Evolutionary conservation across 2,113 vertebrate genomes (phyloP).

Genomic region (Sporophila hypoxantha): DNA sequence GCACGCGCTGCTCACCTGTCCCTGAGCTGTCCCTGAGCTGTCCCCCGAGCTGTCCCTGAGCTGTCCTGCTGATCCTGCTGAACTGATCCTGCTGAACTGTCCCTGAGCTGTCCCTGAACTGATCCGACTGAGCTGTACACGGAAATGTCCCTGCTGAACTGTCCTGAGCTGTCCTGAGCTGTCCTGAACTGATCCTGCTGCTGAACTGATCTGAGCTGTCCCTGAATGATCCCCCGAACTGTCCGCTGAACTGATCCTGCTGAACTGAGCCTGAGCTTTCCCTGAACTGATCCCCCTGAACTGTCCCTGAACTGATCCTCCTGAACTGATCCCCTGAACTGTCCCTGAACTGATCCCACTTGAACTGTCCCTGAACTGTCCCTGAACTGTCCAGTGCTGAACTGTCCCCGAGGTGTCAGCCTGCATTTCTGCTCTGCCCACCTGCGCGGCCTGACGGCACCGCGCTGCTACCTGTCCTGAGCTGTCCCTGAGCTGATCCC

Average conservation of each 20-base stretch:
- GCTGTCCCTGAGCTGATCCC: not conserved
- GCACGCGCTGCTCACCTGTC: not conserved
- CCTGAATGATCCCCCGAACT: too few species aligned
- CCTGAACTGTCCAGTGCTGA: not conserved
- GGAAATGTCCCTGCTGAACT: too few species aligned
- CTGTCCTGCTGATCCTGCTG: too few species aligned
- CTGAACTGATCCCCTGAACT: not conserved
- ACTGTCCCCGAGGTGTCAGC: not conserved
- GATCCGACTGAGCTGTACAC: too few species aligned
- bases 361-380: not conserved
- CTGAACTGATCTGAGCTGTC: too few species aligned
- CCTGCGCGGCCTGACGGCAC: too few species aligned
- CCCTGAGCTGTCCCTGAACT: not conserved
- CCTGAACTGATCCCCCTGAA: not conserved
- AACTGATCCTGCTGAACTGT: not conserved
- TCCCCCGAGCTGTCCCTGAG: not conserved
- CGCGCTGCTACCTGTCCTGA: too few species aligned
- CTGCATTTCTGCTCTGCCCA: too few species aligned
- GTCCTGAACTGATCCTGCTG: not conserved
- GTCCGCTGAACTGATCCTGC: too few species aligned
- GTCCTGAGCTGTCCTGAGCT: not conserved
- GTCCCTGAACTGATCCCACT: too few species aligned
- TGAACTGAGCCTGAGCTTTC: too few species aligned
- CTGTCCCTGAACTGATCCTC: not conserved
- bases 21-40: not conserved